These are phyloP conservation scores for Sebastes goodei DNA, from an alignment of 2,797 vertebrate genomes.

Conservation along the genomic window DNA sequence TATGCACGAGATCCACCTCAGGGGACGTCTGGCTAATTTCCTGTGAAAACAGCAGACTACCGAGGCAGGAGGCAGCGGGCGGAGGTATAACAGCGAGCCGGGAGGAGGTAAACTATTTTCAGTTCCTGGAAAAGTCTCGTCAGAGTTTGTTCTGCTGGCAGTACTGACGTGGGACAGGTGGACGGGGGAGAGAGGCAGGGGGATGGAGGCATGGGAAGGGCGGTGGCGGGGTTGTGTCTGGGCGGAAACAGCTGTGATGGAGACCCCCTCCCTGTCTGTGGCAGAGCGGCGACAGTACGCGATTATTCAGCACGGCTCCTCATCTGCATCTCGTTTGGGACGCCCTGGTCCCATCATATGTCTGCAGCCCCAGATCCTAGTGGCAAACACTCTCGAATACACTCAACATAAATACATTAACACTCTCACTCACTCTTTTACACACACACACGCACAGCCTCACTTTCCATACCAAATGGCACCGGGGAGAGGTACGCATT, in stretches of 20 bases:
- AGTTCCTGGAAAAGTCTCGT: conserved; percentile 46
- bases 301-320: conserved; percentile 66
- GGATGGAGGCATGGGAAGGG: background rate
- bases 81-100: conserved; percentile 54
- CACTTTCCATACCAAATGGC: conserved; percentile 30
- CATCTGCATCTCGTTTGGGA: conserved; percentile 71
- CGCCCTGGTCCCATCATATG: conserved; percentile 22
- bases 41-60: conserved; percentile 78
- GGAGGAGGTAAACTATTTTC: conserved; percentile 67
- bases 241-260: conserved; percentile 52
- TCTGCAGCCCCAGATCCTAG: conserved; percentile 35
- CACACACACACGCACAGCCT: background rate
- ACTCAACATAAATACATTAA: conserved; percentile 45
- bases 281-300: conserved; percentile 18
- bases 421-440: background rate
- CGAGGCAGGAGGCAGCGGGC: conserved; percentile 60
- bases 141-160: conserved; percentile 46
- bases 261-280: conserved; percentile 42
- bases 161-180: conserved; percentile 45
- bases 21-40: conserved; percentile 80
- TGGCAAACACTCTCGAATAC: conserved; percentile 31
- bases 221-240: conserved; percentile 29
- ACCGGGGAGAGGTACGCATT: conserved; percentile 21
- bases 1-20: conserved; percentile 69
- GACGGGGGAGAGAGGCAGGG: background rate